Conservation (phyloP, 2,797 vertebrate genomes). For the Loriculus beryllinus region DNA sequence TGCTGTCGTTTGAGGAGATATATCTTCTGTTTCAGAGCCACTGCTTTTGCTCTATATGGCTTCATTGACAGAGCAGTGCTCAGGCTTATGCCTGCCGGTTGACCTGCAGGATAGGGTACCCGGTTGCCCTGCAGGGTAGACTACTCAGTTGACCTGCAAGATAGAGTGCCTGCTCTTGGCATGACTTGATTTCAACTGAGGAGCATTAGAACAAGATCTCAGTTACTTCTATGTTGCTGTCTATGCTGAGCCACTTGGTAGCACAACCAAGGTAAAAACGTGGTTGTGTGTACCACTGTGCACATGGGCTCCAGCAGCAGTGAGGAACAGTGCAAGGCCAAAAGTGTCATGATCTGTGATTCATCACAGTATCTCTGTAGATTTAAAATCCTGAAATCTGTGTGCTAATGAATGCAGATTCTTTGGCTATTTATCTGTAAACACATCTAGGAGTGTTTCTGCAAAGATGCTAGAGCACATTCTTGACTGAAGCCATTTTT, state of each 20-base stretch:
- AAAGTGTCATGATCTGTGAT: neutral
- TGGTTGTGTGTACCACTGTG: neutral
- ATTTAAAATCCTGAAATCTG: neutral
- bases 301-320: neutral
- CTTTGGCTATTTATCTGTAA: neutral
- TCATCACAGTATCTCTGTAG: neutral
- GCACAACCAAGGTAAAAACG: neutral
- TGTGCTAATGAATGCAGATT: neutral
- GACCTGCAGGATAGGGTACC: neutral
- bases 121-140: neutral
- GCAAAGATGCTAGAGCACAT: neutral
- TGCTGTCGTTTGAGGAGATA: neutral
- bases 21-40: neutral
- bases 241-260: neutral
- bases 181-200: neutral
- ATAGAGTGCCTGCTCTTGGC: neutral
- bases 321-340: neutral
- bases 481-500: conserved; percentile 5
- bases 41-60: neutral
- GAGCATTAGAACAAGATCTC: neutral
- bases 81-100: neutral
- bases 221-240: neutral
- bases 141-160: neutral
- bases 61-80: neutral
- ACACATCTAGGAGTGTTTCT: neutral